phyloP scores from a whole-genome alignment of 2,888 invertebrate species.

The Oxytorus armatus region DNA sequence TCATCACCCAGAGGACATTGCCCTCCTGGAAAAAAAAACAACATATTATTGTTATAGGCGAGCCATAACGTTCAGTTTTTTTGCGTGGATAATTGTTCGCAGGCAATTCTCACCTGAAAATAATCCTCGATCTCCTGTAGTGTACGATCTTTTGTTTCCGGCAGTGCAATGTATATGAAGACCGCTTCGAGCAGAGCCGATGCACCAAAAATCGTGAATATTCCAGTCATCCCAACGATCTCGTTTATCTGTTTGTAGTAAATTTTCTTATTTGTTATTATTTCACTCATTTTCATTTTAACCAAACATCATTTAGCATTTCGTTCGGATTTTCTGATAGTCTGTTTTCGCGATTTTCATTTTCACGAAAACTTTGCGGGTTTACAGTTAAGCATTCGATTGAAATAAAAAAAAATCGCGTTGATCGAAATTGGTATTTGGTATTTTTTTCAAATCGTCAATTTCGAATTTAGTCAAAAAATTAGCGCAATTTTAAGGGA shows the following conservation, averaged over 20 bases:
- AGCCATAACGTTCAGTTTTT: not conserved
- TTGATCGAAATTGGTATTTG: too few species aligned
- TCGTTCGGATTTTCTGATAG: too few species aligned
- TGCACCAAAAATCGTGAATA: constrained; percentile 90
- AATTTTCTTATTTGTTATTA: not conserved
- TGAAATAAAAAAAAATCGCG: constrained; percentile 6
- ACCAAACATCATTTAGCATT: not conserved
- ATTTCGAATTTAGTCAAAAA: too few species aligned
- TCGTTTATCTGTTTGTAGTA: constrained; percentile 74
- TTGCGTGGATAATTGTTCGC: not conserved
- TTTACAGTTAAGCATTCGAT: too few species aligned
- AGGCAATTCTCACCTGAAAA: constrained; percentile 88
- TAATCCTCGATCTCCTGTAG: constrained; percentile 92
- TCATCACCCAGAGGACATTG: constrained; percentile 79
- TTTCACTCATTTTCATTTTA: not conserved
- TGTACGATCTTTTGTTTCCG: constrained; percentile 91
- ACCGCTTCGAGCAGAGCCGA: constrained; percentile 88
- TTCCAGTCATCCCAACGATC: constrained; percentile 87
- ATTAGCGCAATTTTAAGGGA: too few species aligned
- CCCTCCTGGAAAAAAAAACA: constrained; percentile 71
- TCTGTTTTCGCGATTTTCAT: too few species aligned
- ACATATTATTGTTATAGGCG: not conserved
- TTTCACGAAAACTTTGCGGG: too few species aligned
- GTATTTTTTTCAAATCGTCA: too few species aligned
- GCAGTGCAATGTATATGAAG: constrained; percentile 89